A percentile compares a stretch with the other conserved stretches of the same genome.
Evolutionary conservation across 2,888 invertebrate genomes (phyloP).

Genomic region (Yponomeuta sedellus): DNA sequence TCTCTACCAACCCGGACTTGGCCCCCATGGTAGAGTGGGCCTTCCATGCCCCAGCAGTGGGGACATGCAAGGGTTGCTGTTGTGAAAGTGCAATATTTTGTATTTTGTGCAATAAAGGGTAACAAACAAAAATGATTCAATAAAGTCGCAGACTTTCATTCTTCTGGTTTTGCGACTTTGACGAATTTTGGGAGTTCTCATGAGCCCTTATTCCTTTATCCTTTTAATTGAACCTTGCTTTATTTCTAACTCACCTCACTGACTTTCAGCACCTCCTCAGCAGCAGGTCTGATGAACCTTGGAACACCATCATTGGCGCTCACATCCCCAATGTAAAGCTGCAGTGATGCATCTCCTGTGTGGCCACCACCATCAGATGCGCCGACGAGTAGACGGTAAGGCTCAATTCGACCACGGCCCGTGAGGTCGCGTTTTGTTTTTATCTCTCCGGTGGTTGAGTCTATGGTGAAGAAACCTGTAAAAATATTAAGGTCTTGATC

Average conservation of each 20-base stretch:
- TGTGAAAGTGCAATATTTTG: too few relatives aligned
- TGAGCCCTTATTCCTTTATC: too few relatives aligned
- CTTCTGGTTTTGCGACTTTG: too few relatives aligned
- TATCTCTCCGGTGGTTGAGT: constrained; percentile 80
- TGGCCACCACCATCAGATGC: constrained; percentile 83
- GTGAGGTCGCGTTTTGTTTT: constrained; percentile 80
- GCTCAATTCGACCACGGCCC: constrained; percentile 84
- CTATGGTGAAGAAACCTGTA: constrained; percentile 81
- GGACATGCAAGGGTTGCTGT: too few relatives aligned
- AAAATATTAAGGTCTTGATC: constrained; percentile 14
- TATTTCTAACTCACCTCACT: constrained; percentile 74
- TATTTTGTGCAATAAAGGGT: too few relatives aligned
- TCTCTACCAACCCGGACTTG: too few relatives aligned
- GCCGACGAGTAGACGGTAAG: constrained; percentile 81
- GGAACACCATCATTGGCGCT: constrained; percentile 89
- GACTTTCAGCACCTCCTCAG: constrained; percentile 81
- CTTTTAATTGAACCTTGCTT: not conserved
- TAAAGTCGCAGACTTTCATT: not conserved
- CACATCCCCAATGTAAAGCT: constrained; percentile 85
- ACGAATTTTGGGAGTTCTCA: too few relatives aligned
- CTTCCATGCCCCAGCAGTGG: too few relatives aligned
- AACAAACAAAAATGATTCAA: too few relatives aligned
- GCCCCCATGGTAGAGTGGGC: too few relatives aligned
- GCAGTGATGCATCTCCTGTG: constrained; percentile 78
- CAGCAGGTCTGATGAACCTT: constrained; percentile 81